Conservation (phyloP, 92 coral and sea anemone genomes). For the Siderastrea radians region DNA sequence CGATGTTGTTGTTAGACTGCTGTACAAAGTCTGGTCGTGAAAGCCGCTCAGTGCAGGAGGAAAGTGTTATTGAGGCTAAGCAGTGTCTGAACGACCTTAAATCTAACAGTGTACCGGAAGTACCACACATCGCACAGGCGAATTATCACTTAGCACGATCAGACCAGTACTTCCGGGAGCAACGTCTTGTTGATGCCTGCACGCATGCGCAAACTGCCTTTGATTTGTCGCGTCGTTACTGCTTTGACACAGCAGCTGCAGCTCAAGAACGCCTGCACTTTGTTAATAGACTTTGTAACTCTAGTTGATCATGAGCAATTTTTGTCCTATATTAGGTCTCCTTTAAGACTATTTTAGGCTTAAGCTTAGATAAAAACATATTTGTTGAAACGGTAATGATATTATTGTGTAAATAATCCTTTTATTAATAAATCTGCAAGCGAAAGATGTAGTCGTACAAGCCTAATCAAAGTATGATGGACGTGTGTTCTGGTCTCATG, state of each 20-base stretch:
- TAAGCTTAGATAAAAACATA: too few species aligned
- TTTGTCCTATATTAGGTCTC: too few species aligned
- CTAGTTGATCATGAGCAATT: background rate
- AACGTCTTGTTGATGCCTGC: conserved; percentile 25
- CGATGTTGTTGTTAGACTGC: conserved; percentile 65
- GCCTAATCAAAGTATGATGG: too few species aligned
- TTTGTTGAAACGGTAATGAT: too few species aligned
- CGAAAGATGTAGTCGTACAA: too few species aligned
- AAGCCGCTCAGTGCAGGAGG: conserved; percentile 30
- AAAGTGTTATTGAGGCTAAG: conserved; percentile 55
- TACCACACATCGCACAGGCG: conserved; percentile 37
- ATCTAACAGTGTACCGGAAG: conserved; percentile 9
- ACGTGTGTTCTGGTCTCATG: too few species aligned
- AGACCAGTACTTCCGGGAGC: conserved; percentile 58
- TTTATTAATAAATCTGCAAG: too few species aligned
- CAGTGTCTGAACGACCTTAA: conserved; percentile 53
- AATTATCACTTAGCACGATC: conserved; percentile 58
- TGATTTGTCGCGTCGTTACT: conserved; percentile 42
- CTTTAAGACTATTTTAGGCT: too few species aligned
- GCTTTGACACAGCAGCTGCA: conserved; percentile 39
- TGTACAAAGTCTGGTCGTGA: conserved; percentile 2
- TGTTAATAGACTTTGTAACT: background rate
- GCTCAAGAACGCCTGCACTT: background rate
- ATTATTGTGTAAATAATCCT: too few species aligned
- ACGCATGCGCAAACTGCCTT: conserved; percentile 57